Evolutionary conservation across 2,113 vertebrate genomes (phyloP).

Genomic region (Acanthochromis polyacanthus): DNA sequence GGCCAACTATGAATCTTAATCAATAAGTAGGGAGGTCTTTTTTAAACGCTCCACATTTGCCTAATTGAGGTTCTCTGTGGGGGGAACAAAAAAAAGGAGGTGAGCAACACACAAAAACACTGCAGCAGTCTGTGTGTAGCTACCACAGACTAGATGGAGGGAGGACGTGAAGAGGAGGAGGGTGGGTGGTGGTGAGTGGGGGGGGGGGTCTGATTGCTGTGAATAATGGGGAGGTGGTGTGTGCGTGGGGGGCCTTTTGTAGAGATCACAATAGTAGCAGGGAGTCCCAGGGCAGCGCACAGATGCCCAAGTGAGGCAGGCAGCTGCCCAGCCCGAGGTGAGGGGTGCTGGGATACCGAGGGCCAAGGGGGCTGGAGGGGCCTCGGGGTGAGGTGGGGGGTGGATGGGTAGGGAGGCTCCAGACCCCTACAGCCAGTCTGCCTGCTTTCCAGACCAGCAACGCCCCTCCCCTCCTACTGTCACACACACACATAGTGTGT

Average conservation of each 20-base stretch:
- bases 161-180: conserved; percentile 27
- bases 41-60: conserved; percentile 70
- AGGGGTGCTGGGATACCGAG: conserved; percentile 69
- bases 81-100: conserved; percentile 48
- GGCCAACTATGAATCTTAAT: conserved; percentile 63
- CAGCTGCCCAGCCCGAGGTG: conserved; percentile 78
- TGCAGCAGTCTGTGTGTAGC: conserved; percentile 66
- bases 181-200: neutral
- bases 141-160: conserved; percentile 52
- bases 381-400: conserved; percentile 3
- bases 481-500: conserved; percentile 30
- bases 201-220: conserved; percentile 63
- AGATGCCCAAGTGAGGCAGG: conserved; percentile 79
- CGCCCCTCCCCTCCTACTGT: conserved; percentile 66
- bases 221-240: conserved; percentile 74
- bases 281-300: conserved; percentile 76
- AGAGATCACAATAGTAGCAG: conserved; percentile 80
- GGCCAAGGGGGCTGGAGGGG: conserved; percentile 46
- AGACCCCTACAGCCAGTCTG: conserved; percentile 63
- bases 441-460: conserved; percentile 63
- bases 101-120: conserved; percentile 57
- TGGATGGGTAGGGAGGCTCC: conserved; percentile 28
- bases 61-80: conserved; percentile 72
- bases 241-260: conserved; percentile 76
- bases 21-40: conserved; percentile 61